These are phyloP conservation scores for Caloenas nicobarica DNA, from an alignment of 2,113 vertebrate species.

Conservation along the genomic window DNA sequence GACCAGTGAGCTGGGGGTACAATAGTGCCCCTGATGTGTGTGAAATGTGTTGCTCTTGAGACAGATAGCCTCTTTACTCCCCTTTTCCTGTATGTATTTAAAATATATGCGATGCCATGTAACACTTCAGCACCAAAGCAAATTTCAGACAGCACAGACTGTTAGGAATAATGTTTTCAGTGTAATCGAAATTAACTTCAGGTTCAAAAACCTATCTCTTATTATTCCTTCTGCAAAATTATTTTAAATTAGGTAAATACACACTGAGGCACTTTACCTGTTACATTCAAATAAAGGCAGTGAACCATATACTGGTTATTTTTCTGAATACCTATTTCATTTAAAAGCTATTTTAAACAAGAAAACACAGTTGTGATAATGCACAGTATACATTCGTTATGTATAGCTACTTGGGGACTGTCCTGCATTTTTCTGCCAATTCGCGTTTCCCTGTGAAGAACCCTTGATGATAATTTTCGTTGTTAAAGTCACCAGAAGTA, in stretches of 20 bases:
- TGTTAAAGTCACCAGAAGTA: not conserved
- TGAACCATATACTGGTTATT: not conserved
- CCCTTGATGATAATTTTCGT: not conserved
- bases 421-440: not conserved
- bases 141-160: not conserved
- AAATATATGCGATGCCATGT: not conserved
- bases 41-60: not conserved
- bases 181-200: not conserved
- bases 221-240: not conserved
- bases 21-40: fast-evolving
- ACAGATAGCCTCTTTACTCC: not conserved
- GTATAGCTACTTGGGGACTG: not conserved
- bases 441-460: not conserved
- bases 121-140: not conserved
- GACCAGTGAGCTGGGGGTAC: not conserved
- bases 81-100: not conserved
- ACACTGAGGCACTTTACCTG: not conserved
- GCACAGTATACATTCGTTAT: not conserved
- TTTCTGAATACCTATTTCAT: not conserved
- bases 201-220: not conserved
- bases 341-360: not conserved
- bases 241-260: constrained; percentile 21
- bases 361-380: not conserved
- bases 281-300: not conserved
- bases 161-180: not conserved